These are phyloP conservation scores for Paragorgia papillata DNA, from an alignment of 92 coral and sea anemone genomes.

Conservation along the genomic window DNA sequence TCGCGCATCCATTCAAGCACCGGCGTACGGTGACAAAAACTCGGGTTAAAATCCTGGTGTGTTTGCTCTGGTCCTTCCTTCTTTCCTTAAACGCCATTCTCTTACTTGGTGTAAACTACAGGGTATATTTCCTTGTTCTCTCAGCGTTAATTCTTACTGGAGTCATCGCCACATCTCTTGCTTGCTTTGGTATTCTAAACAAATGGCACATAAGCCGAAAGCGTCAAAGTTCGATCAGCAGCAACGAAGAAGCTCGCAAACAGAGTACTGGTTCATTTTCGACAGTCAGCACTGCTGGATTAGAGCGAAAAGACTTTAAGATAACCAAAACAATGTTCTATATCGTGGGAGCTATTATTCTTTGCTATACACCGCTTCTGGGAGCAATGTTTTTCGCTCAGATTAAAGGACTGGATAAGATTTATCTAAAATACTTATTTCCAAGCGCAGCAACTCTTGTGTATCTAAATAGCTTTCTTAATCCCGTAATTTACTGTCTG, in stretches of 20 bases:
- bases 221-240: not conserved
- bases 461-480: constrained; percentile 17
- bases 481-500: constrained; percentile 20
- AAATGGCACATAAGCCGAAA: not conserved
- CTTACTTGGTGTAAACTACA: constrained; percentile 7
- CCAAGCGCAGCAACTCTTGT: constrained; percentile 9
- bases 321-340: constrained; percentile 11
- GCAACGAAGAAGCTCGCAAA: not conserved
- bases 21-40: constrained; percentile 19
- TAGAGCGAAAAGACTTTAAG: constrained; percentile 1
- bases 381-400: constrained; percentile 4
- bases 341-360: constrained; percentile 16
- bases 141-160: not conserved
- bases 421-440: constrained; percentile 24
- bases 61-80: not conserved
- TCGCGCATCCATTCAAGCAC: constrained; percentile 19
- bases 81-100: constrained; percentile 5
- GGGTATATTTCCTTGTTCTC: not conserved
- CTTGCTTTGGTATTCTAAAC: not conserved
- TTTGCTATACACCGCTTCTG: constrained; percentile 10
- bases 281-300: not conserved
- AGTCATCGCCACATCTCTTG: constrained; percentile 3
- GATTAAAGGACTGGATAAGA: not conserved
- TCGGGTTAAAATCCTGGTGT: not conserved
- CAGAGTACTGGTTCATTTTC: not conserved